Evolutionary conservation across 2,888 invertebrate genomes (phyloP).

Genomic region (Rotaria socialis): DNA sequence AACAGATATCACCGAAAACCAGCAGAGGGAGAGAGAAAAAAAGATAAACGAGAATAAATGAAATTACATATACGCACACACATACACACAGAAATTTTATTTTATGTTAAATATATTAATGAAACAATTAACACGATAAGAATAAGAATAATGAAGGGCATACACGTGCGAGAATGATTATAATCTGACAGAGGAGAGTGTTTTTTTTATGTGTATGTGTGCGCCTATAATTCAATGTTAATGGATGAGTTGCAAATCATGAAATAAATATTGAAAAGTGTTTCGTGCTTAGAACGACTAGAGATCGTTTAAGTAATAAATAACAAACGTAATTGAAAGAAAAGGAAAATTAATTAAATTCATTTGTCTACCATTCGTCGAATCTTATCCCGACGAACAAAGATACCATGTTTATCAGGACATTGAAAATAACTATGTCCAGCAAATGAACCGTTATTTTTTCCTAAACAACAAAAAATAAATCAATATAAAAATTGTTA

Average conservation of each 20-base stretch:
- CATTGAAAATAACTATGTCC: constrained; percentile 68
- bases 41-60: background rate
- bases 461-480: background rate
- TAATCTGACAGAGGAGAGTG: constrained; percentile 10
- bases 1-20: constrained; percentile 17
- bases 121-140: background rate
- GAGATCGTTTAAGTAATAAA: constrained; percentile 3
- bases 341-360: background rate
- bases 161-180: background rate
- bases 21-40: background rate
- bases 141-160: background rate
- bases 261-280: background rate
- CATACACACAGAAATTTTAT: background rate
- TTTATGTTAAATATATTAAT: background rate
- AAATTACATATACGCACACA: background rate
- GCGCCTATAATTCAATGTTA: background rate
- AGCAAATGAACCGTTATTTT: constrained; percentile 66
- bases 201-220: background rate
- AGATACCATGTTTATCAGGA: constrained; percentile 65
- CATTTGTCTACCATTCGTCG: background rate
- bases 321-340: background rate
- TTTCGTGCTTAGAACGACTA: background rate
- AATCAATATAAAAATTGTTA: background rate
- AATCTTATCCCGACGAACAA: constrained; percentile 61
- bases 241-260: background rate